Percentiles rank a stretch among this genome's conserved stretches.
Conservation (phyloP, 2,888 invertebrate species). For the Pachliopta kotzebuea region DNA sequence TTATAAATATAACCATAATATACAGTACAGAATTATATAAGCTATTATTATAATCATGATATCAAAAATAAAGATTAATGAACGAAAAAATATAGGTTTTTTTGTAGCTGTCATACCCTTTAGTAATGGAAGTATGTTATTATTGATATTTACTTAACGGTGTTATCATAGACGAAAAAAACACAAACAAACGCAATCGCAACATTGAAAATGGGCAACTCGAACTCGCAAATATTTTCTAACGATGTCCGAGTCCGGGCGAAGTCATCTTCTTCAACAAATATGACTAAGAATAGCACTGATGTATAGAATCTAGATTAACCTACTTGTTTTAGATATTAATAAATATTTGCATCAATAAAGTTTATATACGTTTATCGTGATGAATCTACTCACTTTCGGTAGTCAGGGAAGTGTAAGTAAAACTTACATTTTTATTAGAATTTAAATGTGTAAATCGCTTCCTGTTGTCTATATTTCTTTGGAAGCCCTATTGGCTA, state of each 20-base stretch:
- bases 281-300: constrained; percentile 54
- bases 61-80: background rate
- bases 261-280: constrained; percentile 73
- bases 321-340: constrained; percentile 25
- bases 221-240: constrained; percentile 62
- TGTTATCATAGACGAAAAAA: constrained; percentile 15
- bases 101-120: background rate
- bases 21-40: background rate
- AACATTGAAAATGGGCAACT: constrained; percentile 38
- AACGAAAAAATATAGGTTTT: background rate
- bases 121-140: constrained; percentile 13
- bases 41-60: background rate
- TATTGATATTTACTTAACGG: constrained; percentile 20
- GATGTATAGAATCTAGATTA: constrained; percentile 49
- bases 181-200: constrained; percentile 24
- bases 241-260: constrained; percentile 66
- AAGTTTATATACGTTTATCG: background rate
- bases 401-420: background rate
- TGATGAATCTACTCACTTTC: too few relatives aligned
- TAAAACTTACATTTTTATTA: background rate
- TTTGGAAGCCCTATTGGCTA: constrained; percentile 66
- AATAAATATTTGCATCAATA: background rate
- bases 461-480: constrained; percentile 48
- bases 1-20: too few relatives aligned
- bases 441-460: constrained; percentile 27